Conservation (phyloP, 2,797 vertebrate genomes). For the Diplodus sargus region DNA sequence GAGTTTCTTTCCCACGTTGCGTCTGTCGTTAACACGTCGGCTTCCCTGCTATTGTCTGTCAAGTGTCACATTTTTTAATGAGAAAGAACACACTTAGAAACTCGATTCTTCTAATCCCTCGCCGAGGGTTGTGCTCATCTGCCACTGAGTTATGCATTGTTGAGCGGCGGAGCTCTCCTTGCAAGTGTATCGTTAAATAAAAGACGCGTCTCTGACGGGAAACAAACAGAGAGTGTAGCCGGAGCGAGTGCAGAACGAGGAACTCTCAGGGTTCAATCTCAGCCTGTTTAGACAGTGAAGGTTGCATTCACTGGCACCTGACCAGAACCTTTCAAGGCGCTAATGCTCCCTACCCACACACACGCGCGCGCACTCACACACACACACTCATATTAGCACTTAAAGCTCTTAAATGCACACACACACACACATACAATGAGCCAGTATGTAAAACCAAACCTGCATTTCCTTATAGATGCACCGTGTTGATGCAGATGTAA, state of each 20-base stretch:
- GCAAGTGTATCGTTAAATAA: slow-evolving; percentile 77
- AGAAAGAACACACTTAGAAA: slow-evolving; percentile 55
- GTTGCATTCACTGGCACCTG: slow-evolving; percentile 74
- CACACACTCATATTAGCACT: slow-evolving; percentile 40
- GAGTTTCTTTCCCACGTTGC: slow-evolving; percentile 26
- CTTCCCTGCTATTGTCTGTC: slow-evolving; percentile 42
- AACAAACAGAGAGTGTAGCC: slow-evolving; percentile 65
- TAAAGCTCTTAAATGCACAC: slow-evolving; percentile 37
- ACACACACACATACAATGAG: slow-evolving; percentile 28
- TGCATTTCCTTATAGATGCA: slow-evolving; percentile 68
- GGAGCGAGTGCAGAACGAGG: slow-evolving; percentile 42
- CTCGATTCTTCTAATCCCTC: slow-evolving; percentile 65
- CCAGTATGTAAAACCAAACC: slow-evolving; percentile 61
- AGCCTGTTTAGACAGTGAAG: slow-evolving; percentile 72
- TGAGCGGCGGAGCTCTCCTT: slow-evolving; percentile 49
- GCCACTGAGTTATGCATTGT: slow-evolving; percentile 77
- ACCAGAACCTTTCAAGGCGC: slow-evolving; percentile 73
- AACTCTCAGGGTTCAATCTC: slow-evolving; percentile 54
- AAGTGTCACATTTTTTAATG: slow-evolving; percentile 58
- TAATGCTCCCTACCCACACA: slow-evolving; percentile 41
- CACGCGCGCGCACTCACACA: slow-evolving; percentile 23
- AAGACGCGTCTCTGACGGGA: slow-evolving; percentile 61
- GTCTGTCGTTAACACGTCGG: slow-evolving; percentile 31
- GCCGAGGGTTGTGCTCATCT: slow-evolving; percentile 60
- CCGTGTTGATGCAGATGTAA: slow-evolving; percentile 76